Evolutionary conservation across 2,888 invertebrate genomes (phyloP).

Genomic region (Acanthoscelides obtectus): DNA sequence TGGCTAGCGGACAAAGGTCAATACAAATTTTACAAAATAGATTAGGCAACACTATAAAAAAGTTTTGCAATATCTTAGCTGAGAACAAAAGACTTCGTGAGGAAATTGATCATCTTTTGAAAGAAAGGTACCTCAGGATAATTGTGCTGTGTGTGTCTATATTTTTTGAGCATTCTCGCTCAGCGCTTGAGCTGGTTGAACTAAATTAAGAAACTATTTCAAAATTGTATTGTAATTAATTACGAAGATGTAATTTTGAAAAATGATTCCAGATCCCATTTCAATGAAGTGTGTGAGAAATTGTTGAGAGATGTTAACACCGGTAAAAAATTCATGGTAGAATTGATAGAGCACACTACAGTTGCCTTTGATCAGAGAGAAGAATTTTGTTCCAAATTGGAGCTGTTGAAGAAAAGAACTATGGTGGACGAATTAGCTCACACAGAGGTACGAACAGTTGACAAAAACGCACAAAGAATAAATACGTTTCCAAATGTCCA

Average conservation of each 20-base stretch:
- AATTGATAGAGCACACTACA: slow-evolving; percentile 83
- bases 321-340: slow-evolving; percentile 78
- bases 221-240: too few species aligned
- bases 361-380: slow-evolving; percentile 85
- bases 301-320: slow-evolving; percentile 69
- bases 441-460: slow-evolving; percentile 49
- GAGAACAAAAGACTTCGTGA: slow-evolving; percentile 69
- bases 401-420: slow-evolving; percentile 72
- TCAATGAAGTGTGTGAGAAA: slow-evolving; percentile 77
- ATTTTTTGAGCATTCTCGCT: too few species aligned
- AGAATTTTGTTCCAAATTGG: slow-evolving; percentile 74
- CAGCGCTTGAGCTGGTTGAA: too few species aligned
- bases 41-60: slow-evolving; percentile 69
- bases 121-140: slow-evolving; percentile 62
- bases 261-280: slow-evolving; percentile 60
- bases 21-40: slow-evolving; percentile 69
- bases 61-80: slow-evolving; percentile 69
- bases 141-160: too few species aligned
- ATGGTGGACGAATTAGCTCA: slow-evolving; percentile 66
- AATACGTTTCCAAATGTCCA: too few species aligned
- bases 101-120: slow-evolving; percentile 76
- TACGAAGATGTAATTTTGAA: too few species aligned
- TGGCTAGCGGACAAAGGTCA: slow-evolving; percentile 50
- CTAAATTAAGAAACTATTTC: too few species aligned
- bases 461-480: neutral